Conservation (phyloP, 1,140 invertebrate species). For the Pygmarrhopalites habei region DNA sequence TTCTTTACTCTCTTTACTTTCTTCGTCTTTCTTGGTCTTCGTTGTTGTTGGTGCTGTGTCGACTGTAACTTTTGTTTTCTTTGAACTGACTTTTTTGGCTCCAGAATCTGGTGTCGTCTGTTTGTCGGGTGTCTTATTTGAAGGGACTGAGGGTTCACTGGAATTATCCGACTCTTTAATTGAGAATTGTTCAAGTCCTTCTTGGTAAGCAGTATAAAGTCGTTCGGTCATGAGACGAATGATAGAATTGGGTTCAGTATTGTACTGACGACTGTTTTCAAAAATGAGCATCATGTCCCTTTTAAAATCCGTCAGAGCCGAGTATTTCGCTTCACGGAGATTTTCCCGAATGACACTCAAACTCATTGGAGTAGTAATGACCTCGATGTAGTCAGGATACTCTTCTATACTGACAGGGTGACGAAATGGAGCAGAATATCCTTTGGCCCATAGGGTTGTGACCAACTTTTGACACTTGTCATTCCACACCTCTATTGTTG, state of each 20-base stretch:
- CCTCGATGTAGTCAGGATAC: constrained; percentile 53
- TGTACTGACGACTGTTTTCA: constrained; percentile 81
- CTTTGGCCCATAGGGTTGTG: constrained; percentile 40
- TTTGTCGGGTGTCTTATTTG: too few species aligned
- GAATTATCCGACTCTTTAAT: too few species aligned
- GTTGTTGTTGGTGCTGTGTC: too few species aligned
- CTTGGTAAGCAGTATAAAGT: constrained; percentile 77
- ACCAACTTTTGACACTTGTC: constrained; percentile 44
- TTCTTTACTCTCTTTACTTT: too few species aligned
- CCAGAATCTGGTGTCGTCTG: too few species aligned
- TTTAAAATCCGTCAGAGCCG: constrained; percentile 67
- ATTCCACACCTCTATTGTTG: too few species aligned
- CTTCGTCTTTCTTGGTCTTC: too few species aligned
- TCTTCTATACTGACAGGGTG: constrained; percentile 50
- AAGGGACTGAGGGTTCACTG: too few species aligned
- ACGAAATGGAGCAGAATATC: constrained; percentile 51
- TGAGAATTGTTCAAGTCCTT: too few species aligned
- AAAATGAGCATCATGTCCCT: constrained; percentile 85
- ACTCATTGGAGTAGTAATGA: constrained; percentile 57
- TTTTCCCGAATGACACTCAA: constrained; percentile 71
- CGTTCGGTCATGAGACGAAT: constrained; percentile 87
- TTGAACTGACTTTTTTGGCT: too few species aligned
- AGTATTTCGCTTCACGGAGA: constrained; percentile 68
- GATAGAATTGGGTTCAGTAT: constrained; percentile 61
- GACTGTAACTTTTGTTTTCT: too few species aligned